Evolutionary conservation across 2,888 invertebrate genomes (phyloP).

Genomic region (Dynastes maya): DNA sequence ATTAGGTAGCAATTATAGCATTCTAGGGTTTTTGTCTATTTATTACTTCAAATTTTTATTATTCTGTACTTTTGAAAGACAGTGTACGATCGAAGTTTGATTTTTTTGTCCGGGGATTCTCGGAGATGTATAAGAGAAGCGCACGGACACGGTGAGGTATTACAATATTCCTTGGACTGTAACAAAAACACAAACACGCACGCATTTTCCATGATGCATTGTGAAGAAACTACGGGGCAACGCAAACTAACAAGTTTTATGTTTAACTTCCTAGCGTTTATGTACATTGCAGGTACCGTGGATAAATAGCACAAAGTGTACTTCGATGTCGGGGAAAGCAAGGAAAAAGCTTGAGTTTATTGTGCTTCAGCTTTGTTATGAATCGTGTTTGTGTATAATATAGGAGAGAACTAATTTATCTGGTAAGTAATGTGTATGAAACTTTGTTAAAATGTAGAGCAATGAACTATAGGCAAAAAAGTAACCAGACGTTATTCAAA

Average conservation of each 20-base stretch:
- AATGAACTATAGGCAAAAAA: too few species aligned
- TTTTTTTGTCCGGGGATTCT: background rate
- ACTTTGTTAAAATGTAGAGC: background rate
- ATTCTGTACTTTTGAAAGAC: too few species aligned
- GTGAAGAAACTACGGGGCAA: constrained; percentile 32
- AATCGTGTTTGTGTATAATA: background rate
- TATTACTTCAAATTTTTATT: too few species aligned
- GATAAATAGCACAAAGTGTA: constrained; percentile 16
- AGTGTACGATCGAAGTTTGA: too few species aligned
- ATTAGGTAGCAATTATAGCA: too few species aligned
- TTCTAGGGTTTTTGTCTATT: too few species aligned
- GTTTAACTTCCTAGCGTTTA: constrained; percentile 32
- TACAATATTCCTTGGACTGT: constrained; percentile 25
- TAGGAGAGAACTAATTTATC: background rate
- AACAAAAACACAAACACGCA: constrained; percentile 28
- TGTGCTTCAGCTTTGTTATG: background rate
- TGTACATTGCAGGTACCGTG: constrained; percentile 1
- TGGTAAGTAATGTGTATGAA: background rate
- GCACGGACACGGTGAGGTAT: background rate
- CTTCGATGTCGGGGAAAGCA: constrained; percentile 10
- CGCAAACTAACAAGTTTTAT: constrained; percentile 28
- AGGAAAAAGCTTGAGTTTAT: background rate
- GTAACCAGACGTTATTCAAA: too few species aligned
- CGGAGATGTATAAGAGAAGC: constrained; percentile 6
- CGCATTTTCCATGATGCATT: constrained; percentile 2